Percentiles rank a stretch among this genome's conserved stretches.
phyloP scores from a whole-genome alignment of 2,113 vertebrate genomes.

The Scomber colias region DNA sequence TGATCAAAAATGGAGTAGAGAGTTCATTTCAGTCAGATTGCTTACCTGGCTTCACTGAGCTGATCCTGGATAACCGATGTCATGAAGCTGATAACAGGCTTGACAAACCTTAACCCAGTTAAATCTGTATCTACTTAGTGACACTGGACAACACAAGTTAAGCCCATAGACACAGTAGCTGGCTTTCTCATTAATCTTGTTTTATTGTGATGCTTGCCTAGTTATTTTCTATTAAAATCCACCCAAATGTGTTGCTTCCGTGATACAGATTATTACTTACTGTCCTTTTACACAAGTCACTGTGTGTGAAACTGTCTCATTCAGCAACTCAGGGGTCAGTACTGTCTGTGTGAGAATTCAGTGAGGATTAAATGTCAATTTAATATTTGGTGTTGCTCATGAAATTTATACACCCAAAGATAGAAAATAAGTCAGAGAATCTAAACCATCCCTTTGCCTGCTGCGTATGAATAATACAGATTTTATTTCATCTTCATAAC shows the following conservation, averaged over 20 bases:
- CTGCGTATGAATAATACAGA: constrained; percentile 29
- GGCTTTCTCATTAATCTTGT: not conserved
- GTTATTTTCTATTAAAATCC: not conserved
- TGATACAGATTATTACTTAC: not conserved
- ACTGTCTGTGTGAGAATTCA: not conserved
- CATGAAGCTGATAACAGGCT: too few relatives aligned
- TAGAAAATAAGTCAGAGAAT: constrained; percentile 72
- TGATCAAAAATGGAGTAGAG: too few relatives aligned
- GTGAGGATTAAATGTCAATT: constrained; percentile 26
- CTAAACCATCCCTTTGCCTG: constrained; percentile 75
- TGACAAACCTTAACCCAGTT: not conserved
- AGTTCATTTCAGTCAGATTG: too few relatives aligned
- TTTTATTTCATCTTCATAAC: constrained; percentile 15
- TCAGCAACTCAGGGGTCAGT: constrained; percentile 1
- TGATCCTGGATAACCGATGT: too few relatives aligned
- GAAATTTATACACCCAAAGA: constrained; percentile 15
- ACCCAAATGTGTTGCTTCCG: not conserved
- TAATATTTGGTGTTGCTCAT: constrained; percentile 20
- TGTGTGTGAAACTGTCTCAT: constrained; percentile 9
- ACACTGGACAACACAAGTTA: not conserved
- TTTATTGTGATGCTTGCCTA: not conserved
- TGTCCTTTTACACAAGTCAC: not conserved
- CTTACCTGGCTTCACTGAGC: too few relatives aligned
- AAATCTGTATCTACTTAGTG: not conserved
- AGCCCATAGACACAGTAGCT: not conserved